Evolutionary conservation across 1,140 invertebrate genomes (phyloP), one percentile per base, ranked within the genome.

Genomic region (Eueides isabella): DNA sequence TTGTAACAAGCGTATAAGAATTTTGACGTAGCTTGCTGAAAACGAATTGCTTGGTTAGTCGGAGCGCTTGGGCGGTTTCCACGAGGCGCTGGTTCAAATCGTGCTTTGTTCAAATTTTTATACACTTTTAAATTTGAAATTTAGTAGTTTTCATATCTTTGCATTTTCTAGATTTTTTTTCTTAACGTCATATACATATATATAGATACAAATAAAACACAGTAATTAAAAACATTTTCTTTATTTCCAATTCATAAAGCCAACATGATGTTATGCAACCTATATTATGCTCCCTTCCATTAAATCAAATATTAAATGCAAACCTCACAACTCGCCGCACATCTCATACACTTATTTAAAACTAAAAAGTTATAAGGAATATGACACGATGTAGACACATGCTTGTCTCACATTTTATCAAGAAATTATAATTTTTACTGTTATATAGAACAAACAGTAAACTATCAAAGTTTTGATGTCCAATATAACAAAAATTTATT

Each of bases 211-310:
- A 80, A 75, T 75, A 75, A 82, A 82, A 80, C 44, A 78, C 68
- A n/a, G 67, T 55, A 61, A 66, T 44, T 74, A 75, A 75, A 83
- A 83, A 79, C 78, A 85, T 82, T 78, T 80, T 89, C 89, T 90
- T 92, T 92, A 90, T 87, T 92, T 86, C 82, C 86, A 86, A 87
- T 88, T 85, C 86, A 90, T 88, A 79, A 92, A 91, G 84, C 86
- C 85, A 90, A 85, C 87, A 91, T 88, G 85, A 84, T 84, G 82
- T 85, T 88, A 88, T 85, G 83, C 86, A 88, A 87, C 71, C 79
- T 79, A 79, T 72, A 79, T 72, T 79, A 79, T 76, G 75, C 74
- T 85, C 80, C 81, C 79, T 85, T 76, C 72, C 67, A 66, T 78
- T 80, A 84, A 80, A 85, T 82, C 74, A 80, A 85, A 85, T 87